These are phyloP conservation scores for Enteromius thamalakanensis DNA, from an alignment of 2,797 vertebrate genomes.

Conservation along the genomic window DNA sequence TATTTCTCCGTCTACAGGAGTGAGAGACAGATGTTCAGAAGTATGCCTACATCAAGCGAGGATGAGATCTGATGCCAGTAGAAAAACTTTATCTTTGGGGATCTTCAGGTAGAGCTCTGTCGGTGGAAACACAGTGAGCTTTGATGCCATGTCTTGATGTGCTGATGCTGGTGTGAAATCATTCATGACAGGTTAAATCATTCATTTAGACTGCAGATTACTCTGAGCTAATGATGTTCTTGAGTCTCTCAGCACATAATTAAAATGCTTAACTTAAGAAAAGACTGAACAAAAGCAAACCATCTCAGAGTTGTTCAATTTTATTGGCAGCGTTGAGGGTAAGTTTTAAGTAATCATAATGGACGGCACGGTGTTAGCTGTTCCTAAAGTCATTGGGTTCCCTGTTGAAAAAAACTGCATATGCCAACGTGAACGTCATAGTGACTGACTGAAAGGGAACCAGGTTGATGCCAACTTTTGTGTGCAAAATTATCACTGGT, in stretches of 20 bases:
- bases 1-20: neutral
- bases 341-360: neutral
- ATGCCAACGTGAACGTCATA: too few relatives aligned
- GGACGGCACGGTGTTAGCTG: neutral
- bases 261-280: neutral
- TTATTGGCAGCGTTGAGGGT: neutral
- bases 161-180: conserved; percentile 20
- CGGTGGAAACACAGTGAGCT: conserved; percentile 2
- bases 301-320: neutral
- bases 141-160: conserved; percentile 7
- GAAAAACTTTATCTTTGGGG: neutral
- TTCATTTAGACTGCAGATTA: neutral
- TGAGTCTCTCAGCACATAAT: neutral
- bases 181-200: conserved; percentile 18
- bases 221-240: neutral
- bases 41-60: neutral
- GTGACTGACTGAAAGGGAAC: too few relatives aligned
- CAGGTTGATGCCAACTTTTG: neutral
- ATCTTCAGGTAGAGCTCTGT: conserved; percentile 21
- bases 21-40: conserved; percentile 3
- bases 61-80: neutral
- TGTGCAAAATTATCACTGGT: neutral
- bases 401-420: too few relatives aligned
- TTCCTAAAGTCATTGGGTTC: too few relatives aligned
- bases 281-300: neutral